phyloP scores from a whole-genome alignment of 2,888 invertebrate species.

The Drosophila melanosoma region DNA sequence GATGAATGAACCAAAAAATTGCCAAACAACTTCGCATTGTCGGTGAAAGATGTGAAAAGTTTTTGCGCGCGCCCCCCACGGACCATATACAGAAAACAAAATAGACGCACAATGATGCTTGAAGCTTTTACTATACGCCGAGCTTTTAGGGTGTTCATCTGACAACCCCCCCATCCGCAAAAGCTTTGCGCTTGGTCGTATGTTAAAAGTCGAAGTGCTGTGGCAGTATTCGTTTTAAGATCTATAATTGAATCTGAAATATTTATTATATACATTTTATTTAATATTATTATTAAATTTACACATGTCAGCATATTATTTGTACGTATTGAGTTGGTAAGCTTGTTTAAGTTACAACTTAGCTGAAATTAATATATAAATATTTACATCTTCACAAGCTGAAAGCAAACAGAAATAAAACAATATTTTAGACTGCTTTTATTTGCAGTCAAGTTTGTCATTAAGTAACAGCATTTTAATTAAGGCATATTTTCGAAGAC shows the following conservation, averaged over 20 bases:
- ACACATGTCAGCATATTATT: background rate
- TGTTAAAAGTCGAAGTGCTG: constrained; percentile 43
- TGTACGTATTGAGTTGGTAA: too few relatives aligned
- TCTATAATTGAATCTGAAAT: background rate
- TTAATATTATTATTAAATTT: background rate
- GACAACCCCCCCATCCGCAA: constrained; percentile 14
- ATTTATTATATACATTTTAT: background rate
- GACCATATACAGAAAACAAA: constrained; percentile 45
- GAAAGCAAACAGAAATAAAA: background rate
- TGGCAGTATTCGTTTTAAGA: constrained; percentile 2
- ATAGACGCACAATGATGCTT: constrained; percentile 24
- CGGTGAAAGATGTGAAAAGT: constrained; percentile 66
- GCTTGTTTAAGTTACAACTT: too few relatives aligned
- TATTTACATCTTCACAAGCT: background rate
- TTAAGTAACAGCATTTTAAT: background rate
- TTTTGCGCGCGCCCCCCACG: constrained; percentile 53
- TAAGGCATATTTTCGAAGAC: background rate
- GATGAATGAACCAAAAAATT: constrained; percentile 76
- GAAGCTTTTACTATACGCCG: constrained; percentile 68
- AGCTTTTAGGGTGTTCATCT: constrained; percentile 54
- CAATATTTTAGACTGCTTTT: background rate
- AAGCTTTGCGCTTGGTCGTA: constrained; percentile 17
- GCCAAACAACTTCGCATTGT: constrained; percentile 70
- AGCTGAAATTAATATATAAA: too few relatives aligned
- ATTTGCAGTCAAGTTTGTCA: background rate